These are phyloP conservation scores for Aphyosemion australe DNA, from an alignment of 2,113 vertebrate genomes.

Conservation along the genomic window DNA sequence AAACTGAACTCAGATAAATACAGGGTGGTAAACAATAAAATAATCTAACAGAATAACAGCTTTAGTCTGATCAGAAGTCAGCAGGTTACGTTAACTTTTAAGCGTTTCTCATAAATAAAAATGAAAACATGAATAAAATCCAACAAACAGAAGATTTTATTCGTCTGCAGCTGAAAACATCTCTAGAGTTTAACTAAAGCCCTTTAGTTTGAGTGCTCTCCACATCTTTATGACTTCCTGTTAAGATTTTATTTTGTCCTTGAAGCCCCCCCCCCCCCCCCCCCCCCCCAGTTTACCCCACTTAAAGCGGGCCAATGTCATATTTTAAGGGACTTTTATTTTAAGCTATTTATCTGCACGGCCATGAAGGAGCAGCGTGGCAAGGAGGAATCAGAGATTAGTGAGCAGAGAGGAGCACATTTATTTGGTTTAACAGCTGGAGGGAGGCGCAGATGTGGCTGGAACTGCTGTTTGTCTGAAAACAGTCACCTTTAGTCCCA, in stretches of 20 bases:
- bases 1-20: too few species aligned
- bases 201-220: background rate
- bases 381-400: slow-evolving; percentile 55
- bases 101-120: too few species aligned
- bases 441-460: slow-evolving; percentile 16
- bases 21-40: too few species aligned
- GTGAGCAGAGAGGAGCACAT: slow-evolving; percentile 37
- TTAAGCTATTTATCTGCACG: slow-evolving; percentile 55
- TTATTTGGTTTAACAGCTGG: slow-evolving; percentile 58
- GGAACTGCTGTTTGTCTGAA: slow-evolving; percentile 17
- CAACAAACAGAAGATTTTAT: too few species aligned
- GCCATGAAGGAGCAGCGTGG: slow-evolving; percentile 36
- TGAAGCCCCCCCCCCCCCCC: slow-evolving; percentile 11
- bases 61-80: too few species aligned
- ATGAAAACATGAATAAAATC: background rate
- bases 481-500: slow-evolving; percentile 44
- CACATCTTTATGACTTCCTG: background rate
- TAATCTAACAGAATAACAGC: too few species aligned
- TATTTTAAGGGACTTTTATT: slow-evolving; percentile 64
- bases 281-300: slow-evolving; percentile 5
- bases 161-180: too few species aligned
- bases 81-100: too few species aligned
- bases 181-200: background rate
- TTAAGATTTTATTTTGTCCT: slow-evolving; percentile 12
- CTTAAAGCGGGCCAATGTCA: slow-evolving; percentile 56